Percentiles rank a stretch among this genome's conserved stretches.
Conservation (phyloP, 30 jellyfish, hydroid and myxozoan species). For the Hydra vulgaris region DNA sequence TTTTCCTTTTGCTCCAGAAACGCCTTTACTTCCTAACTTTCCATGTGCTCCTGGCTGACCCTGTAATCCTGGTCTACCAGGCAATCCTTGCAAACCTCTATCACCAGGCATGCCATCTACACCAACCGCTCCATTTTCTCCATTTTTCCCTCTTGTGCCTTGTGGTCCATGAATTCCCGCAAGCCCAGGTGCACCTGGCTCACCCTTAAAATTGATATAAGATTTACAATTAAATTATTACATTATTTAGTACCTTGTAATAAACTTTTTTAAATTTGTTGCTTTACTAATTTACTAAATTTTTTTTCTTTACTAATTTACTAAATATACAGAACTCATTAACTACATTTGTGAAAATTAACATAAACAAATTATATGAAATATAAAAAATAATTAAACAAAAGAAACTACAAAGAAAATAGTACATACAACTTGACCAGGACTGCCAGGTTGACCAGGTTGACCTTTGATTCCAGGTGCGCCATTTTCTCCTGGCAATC, state of each 20-base stretch:
- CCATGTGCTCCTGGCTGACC: constrained; percentile 97
- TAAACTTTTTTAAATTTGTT: not conserved
- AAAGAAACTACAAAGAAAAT: not conserved
- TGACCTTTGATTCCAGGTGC: constrained; percentile 58
- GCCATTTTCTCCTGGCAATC: constrained; percentile 59
- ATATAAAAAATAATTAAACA: too few relatives aligned
- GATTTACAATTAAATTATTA: not conserved
- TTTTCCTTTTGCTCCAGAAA: constrained; percentile 11
- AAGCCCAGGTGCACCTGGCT: constrained; percentile 46
- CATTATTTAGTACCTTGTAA: not conserved
- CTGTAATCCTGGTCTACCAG: constrained; percentile 38
- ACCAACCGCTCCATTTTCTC: constrained; percentile 56
- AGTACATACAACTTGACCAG: constrained; percentile 8
- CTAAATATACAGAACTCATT: too few relatives aligned
- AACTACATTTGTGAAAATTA: too few relatives aligned
- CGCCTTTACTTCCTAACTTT: constrained; percentile 50
- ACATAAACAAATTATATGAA: too few relatives aligned
- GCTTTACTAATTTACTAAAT: too few relatives aligned
- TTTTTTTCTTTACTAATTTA: too few relatives aligned
- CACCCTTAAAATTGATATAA: constrained; percentile 38
- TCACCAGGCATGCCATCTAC: constrained; percentile 61
- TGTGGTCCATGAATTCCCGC: constrained; percentile 21
- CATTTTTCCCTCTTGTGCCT: constrained; percentile 53
- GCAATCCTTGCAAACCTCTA: constrained; percentile 68
- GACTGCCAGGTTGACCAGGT: constrained; percentile 39